Base-by-base conservation (phyloP, 1,140 invertebrate species). In the Drosophila pseudoananassae region DNA sequence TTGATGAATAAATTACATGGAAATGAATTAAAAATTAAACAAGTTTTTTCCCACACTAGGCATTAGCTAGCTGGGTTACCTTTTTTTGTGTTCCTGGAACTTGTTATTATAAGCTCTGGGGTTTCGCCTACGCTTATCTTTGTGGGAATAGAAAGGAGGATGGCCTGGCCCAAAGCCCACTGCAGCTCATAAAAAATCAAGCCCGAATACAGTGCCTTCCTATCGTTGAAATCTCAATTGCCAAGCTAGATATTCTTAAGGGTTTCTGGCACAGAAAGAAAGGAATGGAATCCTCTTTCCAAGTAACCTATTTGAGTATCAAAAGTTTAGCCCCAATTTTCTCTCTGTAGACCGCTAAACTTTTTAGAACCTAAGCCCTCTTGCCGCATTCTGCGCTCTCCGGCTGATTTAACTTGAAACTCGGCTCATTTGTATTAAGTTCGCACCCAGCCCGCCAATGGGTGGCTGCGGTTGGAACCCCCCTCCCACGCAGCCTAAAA, bases 361-460 rank as follows among this genome's bases (percentile, higher is more conserved):
- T 79, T 64, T 79, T 79, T 54, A 72, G 57, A 64, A 76, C 51
- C 57, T 59, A 56, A 40, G 45, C 36, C 46, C 45, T 50, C 29
- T 17, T 31, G 3, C 47, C 14, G n/a, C 23, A 27, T 43, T 33
- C 36, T 17, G 33, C 17, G 33, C 45, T 74, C 63, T 69, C 68
- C 47, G 74, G 82, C 78, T 85, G 82, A 85, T 85, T 85, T 85
- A 85, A 85, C 82, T 87, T 85, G 70, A 85, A 87, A 82, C 82
- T 73, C 68, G 74, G 60, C 82, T 87, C 82, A 85, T 85, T 85
- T 85, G 78, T 85, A 87, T 78, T 87, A 85, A 87, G 82, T 85
- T 82, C 69, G 3, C 49, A 33, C 58, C 58, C 77, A 61, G 71
- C 20, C 2, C 20, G 20, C 20, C 20, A 20, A 2, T 68, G 56